Evolutionary conservation across 2,888 invertebrate species (phyloP).

Genomic region (Tipula lateralis): DNA sequence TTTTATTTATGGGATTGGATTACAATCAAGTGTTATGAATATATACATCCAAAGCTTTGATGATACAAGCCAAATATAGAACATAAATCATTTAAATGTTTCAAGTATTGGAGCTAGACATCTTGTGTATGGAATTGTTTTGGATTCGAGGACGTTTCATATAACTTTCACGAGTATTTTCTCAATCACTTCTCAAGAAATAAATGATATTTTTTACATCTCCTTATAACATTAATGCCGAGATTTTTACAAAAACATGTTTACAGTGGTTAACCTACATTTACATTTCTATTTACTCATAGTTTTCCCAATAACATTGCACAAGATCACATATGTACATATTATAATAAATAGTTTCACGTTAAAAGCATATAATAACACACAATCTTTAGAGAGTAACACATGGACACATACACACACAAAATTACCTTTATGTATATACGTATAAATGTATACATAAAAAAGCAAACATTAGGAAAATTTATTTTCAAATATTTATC

Average conservation of each 20-base stretch:
- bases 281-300: background rate
- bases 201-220: background rate
- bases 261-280: background rate
- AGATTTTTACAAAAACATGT: background rate
- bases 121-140: too few relatives aligned
- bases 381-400: background rate
- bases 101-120: too few relatives aligned
- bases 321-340: background rate
- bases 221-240: background rate
- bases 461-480: background rate
- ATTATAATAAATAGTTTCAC: background rate
- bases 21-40: background rate
- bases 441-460: background rate
- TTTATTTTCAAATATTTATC: slow-evolving; percentile 3
- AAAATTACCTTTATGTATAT: background rate
- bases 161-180: too few relatives aligned
- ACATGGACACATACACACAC: too few relatives aligned
- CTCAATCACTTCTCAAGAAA: too few relatives aligned
- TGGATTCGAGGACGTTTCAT: too few relatives aligned
- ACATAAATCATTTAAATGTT: background rate
- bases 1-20: background rate
- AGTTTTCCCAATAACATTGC: background rate
- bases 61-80: background rate
- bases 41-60: background rate
- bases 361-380: background rate